Evolutionary conservation across 1,140 invertebrate species (phyloP), one percentile per base, ranked within the genome.

Genomic region (Anastrepha ludens): DNA sequence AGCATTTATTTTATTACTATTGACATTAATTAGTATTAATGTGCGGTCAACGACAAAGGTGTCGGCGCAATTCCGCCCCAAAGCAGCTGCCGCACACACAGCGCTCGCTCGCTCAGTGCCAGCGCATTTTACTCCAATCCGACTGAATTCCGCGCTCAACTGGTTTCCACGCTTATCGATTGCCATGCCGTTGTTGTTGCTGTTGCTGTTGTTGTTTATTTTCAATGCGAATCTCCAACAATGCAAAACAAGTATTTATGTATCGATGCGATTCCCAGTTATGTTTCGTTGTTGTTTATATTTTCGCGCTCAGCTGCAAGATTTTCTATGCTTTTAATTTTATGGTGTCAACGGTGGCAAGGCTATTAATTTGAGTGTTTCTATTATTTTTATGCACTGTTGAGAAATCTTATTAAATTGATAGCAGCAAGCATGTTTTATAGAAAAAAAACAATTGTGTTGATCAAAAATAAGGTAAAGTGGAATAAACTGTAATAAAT

Each of bases 1-100:
- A 62, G 20, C 50, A 64, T 62, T 86, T 62, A 59, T 62, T 62
- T 64, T 86, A 65, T 65, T 86, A 29, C 62, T 86, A 47, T 86
- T 86, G 85, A 62, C 62, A 65, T 86, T 86, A 65, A 81, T 81
- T 81, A 81, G 74, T 81, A 55, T 81, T 81, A 81, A 81, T 81
- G 47, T 39, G 74, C 74, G 74, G 74, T 81, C 74, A 81, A 81
- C 74, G 74, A 17, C 74, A 81, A 81, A 81, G 74, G 74, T 81
- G 74, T 81, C 47, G 47, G 74, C 74, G 74, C 17, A 81, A 58
- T 81, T 55, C 74, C 74, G 74, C 74, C 74, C 74, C 74, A 81
- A 81, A 81, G 47, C 47, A 47, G 20, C 41, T 81, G 39, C 64
- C 64, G 9, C 7, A 39, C 64, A 0, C 62, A 29, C 64, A 11